phyloP scores from a whole-genome alignment of 2,888 invertebrate genomes.

The Diaperis boleti region DNA sequence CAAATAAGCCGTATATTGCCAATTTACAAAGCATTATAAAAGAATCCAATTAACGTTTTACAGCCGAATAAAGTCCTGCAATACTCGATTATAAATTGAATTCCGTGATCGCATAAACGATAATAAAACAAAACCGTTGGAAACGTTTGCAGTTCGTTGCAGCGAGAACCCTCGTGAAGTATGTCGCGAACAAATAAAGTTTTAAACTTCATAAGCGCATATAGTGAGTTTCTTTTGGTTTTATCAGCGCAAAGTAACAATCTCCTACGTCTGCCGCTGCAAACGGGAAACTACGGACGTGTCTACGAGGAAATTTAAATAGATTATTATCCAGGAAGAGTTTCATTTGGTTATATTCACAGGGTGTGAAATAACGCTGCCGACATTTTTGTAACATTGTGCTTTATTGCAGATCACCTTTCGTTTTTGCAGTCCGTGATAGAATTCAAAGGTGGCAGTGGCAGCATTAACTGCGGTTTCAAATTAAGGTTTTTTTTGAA shows the following conservation, averaged over 20 bases:
- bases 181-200: not conserved
- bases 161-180: not conserved
- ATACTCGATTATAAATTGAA: no score
- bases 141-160: not conserved
- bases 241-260: not conserved
- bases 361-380: no score
- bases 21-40: no score
- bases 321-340: not conserved
- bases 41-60: no score
- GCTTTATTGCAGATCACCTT: no score
- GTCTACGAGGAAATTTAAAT: not conserved
- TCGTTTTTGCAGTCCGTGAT: no score
- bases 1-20: no score
- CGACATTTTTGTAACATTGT: not conserved
- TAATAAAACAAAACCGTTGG: not conserved
- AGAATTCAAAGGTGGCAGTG: no score
- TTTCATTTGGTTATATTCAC: not conserved
- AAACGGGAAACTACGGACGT: not conserved
- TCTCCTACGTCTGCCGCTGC: not conserved
- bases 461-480: no score
- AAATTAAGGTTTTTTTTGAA: no score
- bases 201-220: not conserved
- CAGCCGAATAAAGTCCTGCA: no score
- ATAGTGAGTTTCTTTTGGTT: not conserved
- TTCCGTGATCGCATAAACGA: no score